Conservation (phyloP, 2,113 vertebrate species). For the Sapajus apella region DNA sequence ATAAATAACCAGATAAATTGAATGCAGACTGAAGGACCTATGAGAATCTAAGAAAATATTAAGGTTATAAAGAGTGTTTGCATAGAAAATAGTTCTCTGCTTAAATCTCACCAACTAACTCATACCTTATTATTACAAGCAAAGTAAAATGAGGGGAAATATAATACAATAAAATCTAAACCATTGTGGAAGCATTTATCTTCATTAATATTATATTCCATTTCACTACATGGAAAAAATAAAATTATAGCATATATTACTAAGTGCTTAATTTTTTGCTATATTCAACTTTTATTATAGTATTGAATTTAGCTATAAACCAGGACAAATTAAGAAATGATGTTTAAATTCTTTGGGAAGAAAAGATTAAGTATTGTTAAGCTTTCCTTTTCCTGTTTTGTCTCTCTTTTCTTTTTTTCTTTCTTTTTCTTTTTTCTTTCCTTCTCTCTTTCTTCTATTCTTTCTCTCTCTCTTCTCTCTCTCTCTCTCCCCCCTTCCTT, state of each 20-base stretch:
- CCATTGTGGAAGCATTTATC: not conserved
- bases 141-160: not conserved
- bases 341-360: not conserved
- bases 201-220: not conserved
- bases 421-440: not conserved
- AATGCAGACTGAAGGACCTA: not conserved
- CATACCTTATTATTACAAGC: slow-evolving; percentile 12
- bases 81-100: not conserved
- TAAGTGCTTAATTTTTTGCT: not conserved
- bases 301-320: not conserved
- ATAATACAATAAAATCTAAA: not conserved
- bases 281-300: not conserved
- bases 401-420: not conserved
- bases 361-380: not conserved
- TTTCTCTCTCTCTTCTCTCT: not conserved
- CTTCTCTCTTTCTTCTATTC: rapidly evolving
- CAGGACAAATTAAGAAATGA: not conserved
- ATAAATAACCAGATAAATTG: not conserved
- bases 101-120: slow-evolving; percentile 8
- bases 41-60: not conserved
- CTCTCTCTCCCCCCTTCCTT: no score
- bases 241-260: not conserved
- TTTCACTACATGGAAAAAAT: not conserved
- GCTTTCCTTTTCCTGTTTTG: not conserved
- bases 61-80: not conserved